Conservation (phyloP, 92 coral and sea anemone genomes). For the Palythoa heliodiscus region DNA sequence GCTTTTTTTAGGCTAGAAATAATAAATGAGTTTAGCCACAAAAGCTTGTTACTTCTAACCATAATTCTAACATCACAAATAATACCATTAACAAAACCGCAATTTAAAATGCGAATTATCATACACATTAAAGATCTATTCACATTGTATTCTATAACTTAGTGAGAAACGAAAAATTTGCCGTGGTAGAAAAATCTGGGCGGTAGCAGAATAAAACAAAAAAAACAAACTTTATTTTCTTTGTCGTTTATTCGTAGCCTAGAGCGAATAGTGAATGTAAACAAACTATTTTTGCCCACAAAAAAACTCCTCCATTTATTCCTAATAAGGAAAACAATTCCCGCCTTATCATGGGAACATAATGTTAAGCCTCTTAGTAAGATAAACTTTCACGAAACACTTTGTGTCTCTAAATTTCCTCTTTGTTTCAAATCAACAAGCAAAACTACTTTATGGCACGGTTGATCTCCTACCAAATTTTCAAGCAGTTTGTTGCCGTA, state of each 20-base stretch:
- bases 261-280: neutral
- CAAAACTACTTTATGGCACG: neutral
- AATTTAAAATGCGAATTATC: neutral
- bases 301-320: neutral
- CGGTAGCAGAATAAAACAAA: neutral
- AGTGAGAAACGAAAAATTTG: neutral
- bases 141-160: neutral
- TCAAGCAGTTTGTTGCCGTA: neutral
- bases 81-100: neutral
- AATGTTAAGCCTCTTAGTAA: neutral
- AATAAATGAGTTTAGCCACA: neutral
- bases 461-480: neutral
- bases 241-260: constrained; percentile 13
- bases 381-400: neutral
- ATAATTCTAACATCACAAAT: neutral
- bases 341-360: neutral
- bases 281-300: neutral
- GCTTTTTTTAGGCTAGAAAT: neutral
- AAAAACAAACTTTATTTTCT: neutral
- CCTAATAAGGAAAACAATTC: constrained; percentile 9
- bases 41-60: neutral
- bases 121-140: neutral
- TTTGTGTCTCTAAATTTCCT: neutral
- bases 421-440: neutral
- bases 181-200: neutral